Evolutionary conservation across 2,888 invertebrate genomes (phyloP).

Genomic region (Leptinotarsa juncta): DNA sequence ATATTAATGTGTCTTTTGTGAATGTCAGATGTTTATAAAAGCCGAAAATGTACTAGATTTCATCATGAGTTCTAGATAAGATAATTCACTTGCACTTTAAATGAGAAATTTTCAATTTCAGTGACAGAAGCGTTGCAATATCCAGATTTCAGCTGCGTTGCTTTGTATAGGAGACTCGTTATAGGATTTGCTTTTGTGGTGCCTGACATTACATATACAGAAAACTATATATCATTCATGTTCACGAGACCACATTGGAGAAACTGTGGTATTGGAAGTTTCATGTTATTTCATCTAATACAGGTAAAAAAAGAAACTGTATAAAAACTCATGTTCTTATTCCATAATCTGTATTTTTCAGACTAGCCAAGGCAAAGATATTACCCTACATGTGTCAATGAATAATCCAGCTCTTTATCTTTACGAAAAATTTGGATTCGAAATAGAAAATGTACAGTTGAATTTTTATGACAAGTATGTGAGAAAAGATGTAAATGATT

Average conservation of each 20-base stretch:
- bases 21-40: no score
- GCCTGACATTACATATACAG: slow-evolving; percentile 83
- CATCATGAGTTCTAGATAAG: no score
- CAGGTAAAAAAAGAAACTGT: slow-evolving; percentile 69
- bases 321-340: slow-evolving; percentile 3
- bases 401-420: slow-evolving; percentile 88
- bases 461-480: slow-evolving; percentile 94
- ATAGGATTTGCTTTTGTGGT: slow-evolving; percentile 91
- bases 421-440: slow-evolving; percentile 96
- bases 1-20: no score
- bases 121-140: slow-evolving; percentile 91
- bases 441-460: slow-evolving; percentile 86
- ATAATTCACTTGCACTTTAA: no score
- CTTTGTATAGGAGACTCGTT: slow-evolving; percentile 82
- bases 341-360: slow-evolving; percentile 64
- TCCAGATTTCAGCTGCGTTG: slow-evolving; percentile 93
- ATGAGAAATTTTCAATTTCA: slow-evolving; percentile 59
- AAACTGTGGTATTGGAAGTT: slow-evolving; percentile 82
- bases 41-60: no score
- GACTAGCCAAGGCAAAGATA: slow-evolving; percentile 91
- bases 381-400: slow-evolving; percentile 91
- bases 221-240: slow-evolving; percentile 91
- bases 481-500: slow-evolving; percentile 82
- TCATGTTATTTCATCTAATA: slow-evolving; percentile 92
- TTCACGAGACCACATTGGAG: slow-evolving; percentile 91